Evolutionary conservation across 2,888 invertebrate species (phyloP).

Genomic region (Philonicus albiceps): DNA sequence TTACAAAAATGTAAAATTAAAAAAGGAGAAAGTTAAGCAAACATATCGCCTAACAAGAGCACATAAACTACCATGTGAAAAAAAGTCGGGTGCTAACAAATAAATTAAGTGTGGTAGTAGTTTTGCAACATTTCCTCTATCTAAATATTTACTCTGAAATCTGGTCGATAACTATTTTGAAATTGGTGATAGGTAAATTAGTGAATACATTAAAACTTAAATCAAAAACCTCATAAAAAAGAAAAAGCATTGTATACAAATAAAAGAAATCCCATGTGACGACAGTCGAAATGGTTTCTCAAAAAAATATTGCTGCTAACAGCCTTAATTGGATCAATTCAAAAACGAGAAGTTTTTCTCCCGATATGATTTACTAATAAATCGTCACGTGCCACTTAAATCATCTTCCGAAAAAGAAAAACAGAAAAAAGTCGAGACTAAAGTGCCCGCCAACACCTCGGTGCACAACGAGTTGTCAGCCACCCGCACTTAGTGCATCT

Average conservation of each 20-base stretch:
- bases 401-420: not conserved
- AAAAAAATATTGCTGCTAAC: not conserved
- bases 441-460: not conserved
- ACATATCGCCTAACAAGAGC: too few species aligned
- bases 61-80: too few species aligned
- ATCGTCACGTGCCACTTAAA: not conserved
- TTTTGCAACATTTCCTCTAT: not conserved
- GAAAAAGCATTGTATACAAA: not conserved
- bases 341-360: not conserved
- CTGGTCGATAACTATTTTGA: not conserved
- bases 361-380: not conserved
- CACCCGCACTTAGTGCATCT: conserved; percentile 13
- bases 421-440: not conserved
- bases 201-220: not conserved
- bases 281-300: not conserved
- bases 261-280: not conserved
- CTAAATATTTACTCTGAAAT: not conserved
- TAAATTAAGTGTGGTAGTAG: not conserved
- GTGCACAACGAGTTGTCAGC: not conserved
- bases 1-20: too few species aligned
- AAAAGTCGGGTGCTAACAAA: not conserved
- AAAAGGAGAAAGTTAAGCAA: too few species aligned
- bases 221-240: not conserved
- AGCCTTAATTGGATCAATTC: not conserved
- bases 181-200: not conserved